Percentiles rank a stretch among this genome's conserved stretches.
phyloP scores from a whole-genome alignment of 2,113 vertebrate species.

The Amblyopsis rosae region DNA sequence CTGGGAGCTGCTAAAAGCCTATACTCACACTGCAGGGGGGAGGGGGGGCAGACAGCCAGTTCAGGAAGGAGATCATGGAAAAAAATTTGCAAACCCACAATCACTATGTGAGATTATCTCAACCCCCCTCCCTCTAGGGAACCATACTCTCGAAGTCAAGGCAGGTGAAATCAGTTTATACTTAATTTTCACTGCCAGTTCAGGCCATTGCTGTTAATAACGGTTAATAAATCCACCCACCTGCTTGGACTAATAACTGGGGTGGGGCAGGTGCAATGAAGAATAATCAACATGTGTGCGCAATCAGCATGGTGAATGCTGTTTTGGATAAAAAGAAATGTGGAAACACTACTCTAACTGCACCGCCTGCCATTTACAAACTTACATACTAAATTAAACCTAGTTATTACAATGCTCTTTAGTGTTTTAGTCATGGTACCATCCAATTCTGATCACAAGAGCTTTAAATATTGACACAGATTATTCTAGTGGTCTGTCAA shows the following conservation, averaged over 20 bases:
- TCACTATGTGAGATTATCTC: background rate
- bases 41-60: background rate
- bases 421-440: slow-evolving; percentile 55
- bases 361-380: background rate
- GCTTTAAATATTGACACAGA: slow-evolving; percentile 3
- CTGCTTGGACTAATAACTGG: slow-evolving; percentile 13
- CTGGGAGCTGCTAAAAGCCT: background rate
- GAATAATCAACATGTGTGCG: too few species aligned
- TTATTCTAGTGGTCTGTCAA: too few species aligned
- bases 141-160: background rate
- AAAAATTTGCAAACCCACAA: background rate
- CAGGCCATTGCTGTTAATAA: background rate
- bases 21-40: too few species aligned
- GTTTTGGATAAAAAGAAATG: slow-evolving; percentile 9
- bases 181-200: slow-evolving; percentile 14
- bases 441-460: slow-evolving; percentile 30
- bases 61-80: background rate
- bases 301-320: background rate
- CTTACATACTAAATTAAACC: slow-evolving; percentile 40
- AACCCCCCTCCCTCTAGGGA: background rate
- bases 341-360: background rate
- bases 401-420: slow-evolving; percentile 33
- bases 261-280: background rate
- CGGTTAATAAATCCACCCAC: slow-evolving; percentile 20
- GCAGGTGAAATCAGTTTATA: slow-evolving; percentile 3